These are phyloP conservation scores for Dipodomys spectabilis DNA, from an alignment of 2,113 vertebrate species.

Conservation along the genomic window DNA sequence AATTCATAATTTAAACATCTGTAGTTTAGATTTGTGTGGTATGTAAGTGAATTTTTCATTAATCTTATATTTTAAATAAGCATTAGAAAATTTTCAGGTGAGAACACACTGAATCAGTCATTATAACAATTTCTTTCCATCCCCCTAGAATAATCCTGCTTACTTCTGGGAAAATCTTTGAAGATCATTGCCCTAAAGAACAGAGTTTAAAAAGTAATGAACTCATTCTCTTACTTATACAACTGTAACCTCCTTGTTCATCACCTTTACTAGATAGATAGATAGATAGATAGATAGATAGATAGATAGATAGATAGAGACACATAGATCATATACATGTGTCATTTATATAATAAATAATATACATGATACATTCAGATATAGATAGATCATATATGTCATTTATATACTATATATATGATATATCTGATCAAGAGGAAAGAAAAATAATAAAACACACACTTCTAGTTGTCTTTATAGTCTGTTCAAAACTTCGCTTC, in stretches of 20 bases:
- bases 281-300: too few species aligned
- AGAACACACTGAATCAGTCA: background rate
- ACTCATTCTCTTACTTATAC: too few species aligned
- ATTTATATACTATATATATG: too few species aligned
- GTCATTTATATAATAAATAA: too few species aligned
- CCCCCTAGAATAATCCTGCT: background rate
- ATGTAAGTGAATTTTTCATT: conserved; percentile 30
- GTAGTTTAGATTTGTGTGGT: background rate
- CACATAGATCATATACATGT: too few species aligned
- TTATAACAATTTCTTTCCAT: background rate
- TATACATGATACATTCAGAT: too few species aligned
- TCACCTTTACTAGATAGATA: too few species aligned
- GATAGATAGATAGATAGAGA: too few species aligned
- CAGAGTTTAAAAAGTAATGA: too few species aligned
- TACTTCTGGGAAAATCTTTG: background rate
- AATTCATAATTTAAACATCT: background rate
- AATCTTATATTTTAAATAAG: background rate
- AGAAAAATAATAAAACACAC: background rate
- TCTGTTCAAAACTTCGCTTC: background rate
- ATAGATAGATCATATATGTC: too few species aligned
- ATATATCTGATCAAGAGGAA: too few species aligned
- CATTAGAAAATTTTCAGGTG: background rate
- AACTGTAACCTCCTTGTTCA: too few species aligned
- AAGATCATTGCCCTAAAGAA: background rate
- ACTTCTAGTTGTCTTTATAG: background rate